These are phyloP conservation scores for Prionace glauca DNA, from an alignment of 2,797 vertebrate species.

Conservation along the genomic window DNA sequence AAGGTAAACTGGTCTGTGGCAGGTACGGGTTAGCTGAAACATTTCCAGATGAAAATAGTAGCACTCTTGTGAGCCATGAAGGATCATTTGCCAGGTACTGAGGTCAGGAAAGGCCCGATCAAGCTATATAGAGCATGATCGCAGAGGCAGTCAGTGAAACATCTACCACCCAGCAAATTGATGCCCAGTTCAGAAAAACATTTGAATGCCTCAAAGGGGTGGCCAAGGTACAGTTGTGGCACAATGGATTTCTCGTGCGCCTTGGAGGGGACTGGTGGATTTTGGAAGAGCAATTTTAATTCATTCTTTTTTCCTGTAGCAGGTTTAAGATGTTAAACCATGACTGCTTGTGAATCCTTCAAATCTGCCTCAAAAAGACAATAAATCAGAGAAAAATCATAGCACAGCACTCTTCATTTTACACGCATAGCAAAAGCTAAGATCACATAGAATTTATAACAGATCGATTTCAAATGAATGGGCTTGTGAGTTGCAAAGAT, in stretches of 20 bases:
- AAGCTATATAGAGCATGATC: not conserved
- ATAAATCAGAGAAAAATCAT: not conserved
- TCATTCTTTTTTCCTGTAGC: too few species aligned
- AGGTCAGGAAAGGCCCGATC: not conserved
- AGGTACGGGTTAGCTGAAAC: too few species aligned
- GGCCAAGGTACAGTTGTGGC: not conserved
- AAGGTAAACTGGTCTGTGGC: too few species aligned
- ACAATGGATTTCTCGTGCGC: not conserved
- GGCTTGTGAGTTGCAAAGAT: not conserved
- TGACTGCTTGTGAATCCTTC: too few species aligned
- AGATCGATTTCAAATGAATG: not conserved
- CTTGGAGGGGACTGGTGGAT: not conserved
- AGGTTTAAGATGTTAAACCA: too few species aligned
- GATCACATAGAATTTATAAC: not conserved
- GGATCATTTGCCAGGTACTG: not conserved
- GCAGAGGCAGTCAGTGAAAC: not conserved
- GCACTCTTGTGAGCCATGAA: not conserved
- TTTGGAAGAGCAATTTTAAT: not conserved
- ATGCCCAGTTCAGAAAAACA: not conserved
- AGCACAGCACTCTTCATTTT: too few species aligned
- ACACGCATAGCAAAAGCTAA: not conserved
- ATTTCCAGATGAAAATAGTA: not conserved
- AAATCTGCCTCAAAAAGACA: too few species aligned
- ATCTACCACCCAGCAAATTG: not conserved
- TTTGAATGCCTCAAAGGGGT: not conserved